A percentile compares a stretch with the other conserved stretches of the same genome.
Evolutionary conservation across 2,797 vertebrate genomes (phyloP).

Genomic region (Lemur catta): DNA sequence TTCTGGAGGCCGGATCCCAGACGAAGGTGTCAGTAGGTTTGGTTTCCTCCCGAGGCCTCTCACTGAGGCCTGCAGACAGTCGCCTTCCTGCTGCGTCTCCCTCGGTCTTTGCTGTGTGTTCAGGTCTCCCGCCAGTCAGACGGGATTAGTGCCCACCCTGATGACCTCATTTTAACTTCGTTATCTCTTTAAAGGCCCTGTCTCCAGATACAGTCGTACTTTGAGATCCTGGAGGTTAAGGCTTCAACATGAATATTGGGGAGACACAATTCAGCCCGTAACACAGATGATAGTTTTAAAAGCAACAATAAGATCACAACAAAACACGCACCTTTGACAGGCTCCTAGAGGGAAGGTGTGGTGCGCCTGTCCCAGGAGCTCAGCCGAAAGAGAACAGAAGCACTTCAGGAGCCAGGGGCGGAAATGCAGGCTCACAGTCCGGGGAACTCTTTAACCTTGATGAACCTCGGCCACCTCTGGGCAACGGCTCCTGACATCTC

Average conservation of each 20-base stretch:
- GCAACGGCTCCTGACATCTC: not conserved
- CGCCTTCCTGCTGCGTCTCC: not conserved
- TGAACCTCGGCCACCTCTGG: not conserved
- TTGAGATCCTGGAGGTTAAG: not conserved
- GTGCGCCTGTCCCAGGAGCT: not conserved
- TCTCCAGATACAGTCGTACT: not conserved
- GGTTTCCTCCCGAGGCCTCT: not conserved
- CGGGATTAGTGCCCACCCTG: not conserved
- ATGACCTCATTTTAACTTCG: not conserved
- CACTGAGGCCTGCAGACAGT: not conserved
- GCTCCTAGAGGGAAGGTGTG: not conserved
- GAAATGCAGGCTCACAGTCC: not conserved
- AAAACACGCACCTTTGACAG: not conserved
- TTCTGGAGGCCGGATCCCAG: not conserved
- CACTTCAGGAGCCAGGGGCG: not conserved
- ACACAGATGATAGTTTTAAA: not conserved
- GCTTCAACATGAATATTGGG: not conserved
- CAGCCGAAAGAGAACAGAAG: not conserved
- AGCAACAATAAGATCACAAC: not conserved
- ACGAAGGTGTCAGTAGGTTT: not conserved
- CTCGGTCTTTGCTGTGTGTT: rapidly evolving
- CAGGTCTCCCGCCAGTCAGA: not conserved
- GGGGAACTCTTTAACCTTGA: not conserved
- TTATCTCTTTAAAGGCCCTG: not conserved
- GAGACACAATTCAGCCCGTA: not conserved